Base-by-base conservation (phyloP, 37 sponge, comb jelly and placozoan species). In the Petrosia ficiformis region DNA sequence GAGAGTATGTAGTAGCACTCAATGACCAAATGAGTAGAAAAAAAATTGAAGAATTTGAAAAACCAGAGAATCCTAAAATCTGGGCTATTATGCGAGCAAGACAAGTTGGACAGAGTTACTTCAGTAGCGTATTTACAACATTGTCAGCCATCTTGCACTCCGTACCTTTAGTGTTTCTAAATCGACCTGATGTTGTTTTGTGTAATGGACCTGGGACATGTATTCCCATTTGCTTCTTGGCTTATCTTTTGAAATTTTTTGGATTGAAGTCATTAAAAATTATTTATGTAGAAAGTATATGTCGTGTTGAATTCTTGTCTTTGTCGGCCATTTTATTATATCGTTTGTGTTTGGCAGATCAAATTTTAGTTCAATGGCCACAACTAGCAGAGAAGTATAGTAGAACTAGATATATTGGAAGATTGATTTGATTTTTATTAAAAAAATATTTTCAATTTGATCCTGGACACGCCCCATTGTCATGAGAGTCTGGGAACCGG, bases 171-270 rank as follows among this genome's bases (percentile, higher is more conserved):
- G 80, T 95, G 14, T 33, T 77, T 24, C 34, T 73, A 22, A 65
- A 68, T 14, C 39, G 77, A 64, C 99, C 99, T 24, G 90, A 95
- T 36, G n/a, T 98, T 44, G 57, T 98, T 1, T 75, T 98, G 26
- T 92, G 94, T 57, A 98, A 98, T 87, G 99, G 99, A 1, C 99
- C 99, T 8, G 99, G 99, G 1, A 95, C 99, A 14, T 98, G 99
- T 52, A 87, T 98, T 4, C 99, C 99, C 1, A 37, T 98, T 5
- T 95, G 93, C 75, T 48, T 89, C 22, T 38, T 75, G 34, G 86
- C 82, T 14, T 92, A 85, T 35, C 22, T 94, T 10, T 37, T 88
- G 60, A 82, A 82, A 28, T 77, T 91, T 41, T 14, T 88, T 24
- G 78, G 76, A 14, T 29, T 84, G 14, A 79, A 73, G 31, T 26